These are phyloP conservation scores for Eupithecia exiguata DNA, from an alignment of 2,888 invertebrate genomes.

Conservation along the genomic window DNA sequence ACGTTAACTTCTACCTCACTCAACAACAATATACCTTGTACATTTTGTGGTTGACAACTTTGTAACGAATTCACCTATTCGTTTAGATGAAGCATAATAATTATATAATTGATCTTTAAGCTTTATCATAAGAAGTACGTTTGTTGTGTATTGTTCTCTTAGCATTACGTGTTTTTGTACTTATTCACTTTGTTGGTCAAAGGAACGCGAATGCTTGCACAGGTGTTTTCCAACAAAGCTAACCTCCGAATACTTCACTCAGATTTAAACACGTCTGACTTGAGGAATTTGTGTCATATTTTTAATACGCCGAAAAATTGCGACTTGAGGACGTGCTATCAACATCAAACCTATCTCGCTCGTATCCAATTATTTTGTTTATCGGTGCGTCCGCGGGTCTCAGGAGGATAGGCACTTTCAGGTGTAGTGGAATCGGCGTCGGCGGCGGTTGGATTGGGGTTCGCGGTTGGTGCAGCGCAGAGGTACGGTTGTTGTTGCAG, in stretches of 20 bases:
- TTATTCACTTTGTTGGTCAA: neutral
- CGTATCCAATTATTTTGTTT: neutral
- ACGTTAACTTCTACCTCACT: neutral
- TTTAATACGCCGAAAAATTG: neutral
- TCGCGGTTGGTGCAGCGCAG: slow-evolving; percentile 54
- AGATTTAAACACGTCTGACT: neutral
- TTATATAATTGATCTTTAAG: neutral
- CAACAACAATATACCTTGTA: neutral
- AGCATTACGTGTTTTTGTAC: neutral
- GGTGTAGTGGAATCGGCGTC: slow-evolving; percentile 47
- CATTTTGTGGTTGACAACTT: neutral
- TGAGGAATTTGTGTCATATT: neutral
- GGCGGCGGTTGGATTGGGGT: slow-evolving; percentile 35
- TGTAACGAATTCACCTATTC: neutral
- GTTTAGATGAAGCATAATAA: neutral
- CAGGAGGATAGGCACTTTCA: slow-evolving; percentile 36
- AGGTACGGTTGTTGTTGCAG: slow-evolving; percentile 68
- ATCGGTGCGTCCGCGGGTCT: slow-evolving; percentile 19
- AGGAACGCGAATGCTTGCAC: neutral
- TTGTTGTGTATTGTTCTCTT: neutral
- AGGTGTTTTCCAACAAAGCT: neutral
- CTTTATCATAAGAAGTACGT: neutral
- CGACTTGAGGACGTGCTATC: neutral
- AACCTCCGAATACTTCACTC: neutral
- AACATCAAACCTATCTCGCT: neutral